Conservation (phyloP, 2,113 vertebrate species). For the Nothocercus julius region DNA sequence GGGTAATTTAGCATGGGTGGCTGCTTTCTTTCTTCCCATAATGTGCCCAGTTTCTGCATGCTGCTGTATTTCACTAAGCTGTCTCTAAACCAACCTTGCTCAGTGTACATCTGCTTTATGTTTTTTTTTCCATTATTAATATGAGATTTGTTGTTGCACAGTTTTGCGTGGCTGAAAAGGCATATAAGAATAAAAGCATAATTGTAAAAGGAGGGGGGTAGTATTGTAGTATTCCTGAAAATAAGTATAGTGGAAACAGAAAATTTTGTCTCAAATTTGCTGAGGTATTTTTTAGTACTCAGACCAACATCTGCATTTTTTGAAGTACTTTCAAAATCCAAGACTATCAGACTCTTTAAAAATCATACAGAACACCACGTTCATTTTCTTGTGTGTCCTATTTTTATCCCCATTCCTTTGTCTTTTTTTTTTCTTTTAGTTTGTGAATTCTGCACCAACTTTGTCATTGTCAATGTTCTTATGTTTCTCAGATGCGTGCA, state of each 20-base stretch:
- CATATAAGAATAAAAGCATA: neutral
- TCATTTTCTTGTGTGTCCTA: neutral
- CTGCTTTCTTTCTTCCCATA: constrained; percentile 37
- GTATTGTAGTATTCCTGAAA: neutral
- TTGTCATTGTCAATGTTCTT: neutral
- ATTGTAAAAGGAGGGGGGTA: neutral
- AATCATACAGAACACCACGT: neutral
- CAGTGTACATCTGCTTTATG: neutral
- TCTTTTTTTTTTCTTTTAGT: neutral
- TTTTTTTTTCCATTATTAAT: neutral
- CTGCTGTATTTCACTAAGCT: neutral
- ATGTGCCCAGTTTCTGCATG: neutral
- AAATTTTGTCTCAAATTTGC: neutral
- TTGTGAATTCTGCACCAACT: neutral
- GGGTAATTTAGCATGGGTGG: constrained; percentile 38
- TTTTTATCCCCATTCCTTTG: neutral
- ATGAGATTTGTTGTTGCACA: neutral
- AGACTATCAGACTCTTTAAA: neutral
- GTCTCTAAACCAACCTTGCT: neutral
- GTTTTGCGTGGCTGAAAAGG: neutral
- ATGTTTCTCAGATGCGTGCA: neutral
- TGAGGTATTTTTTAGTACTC: neutral
- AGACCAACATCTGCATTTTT: neutral
- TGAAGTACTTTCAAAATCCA: neutral
- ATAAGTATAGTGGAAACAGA: neutral